These are phyloP conservation scores for Sycophila texana DNA, from an alignment of 2,888 invertebrate species.

Conservation along the genomic window DNA sequence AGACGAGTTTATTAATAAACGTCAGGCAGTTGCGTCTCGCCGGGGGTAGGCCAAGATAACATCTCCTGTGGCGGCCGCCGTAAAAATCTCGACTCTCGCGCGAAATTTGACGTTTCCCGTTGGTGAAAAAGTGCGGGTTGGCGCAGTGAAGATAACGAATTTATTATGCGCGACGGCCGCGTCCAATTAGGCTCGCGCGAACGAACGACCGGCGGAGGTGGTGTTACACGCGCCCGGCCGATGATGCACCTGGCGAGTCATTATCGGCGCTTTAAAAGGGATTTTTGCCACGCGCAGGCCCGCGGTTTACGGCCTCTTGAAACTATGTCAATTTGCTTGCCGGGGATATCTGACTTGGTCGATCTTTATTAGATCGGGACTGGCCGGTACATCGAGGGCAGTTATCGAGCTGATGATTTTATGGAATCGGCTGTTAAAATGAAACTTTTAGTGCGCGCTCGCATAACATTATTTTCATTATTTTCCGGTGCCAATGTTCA, in stretches of 20 bases:
- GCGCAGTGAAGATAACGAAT: constrained; percentile 39
- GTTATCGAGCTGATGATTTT: too few species aligned
- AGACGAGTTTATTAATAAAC: constrained; percentile 56
- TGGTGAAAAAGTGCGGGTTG: background rate
- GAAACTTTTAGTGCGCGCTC: too few species aligned
- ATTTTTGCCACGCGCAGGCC: too few species aligned
- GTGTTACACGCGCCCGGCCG: background rate
- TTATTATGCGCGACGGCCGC: constrained; percentile 33
- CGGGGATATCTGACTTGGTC: too few species aligned
- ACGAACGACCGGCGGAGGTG: background rate
- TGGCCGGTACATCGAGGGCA: too few species aligned
- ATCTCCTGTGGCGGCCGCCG: constrained; percentile 19
- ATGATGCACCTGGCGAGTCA: background rate
- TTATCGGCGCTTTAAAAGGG: too few species aligned
- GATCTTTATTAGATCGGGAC: too few species aligned
- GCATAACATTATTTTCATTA: too few species aligned
- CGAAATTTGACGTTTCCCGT: constrained; percentile 25
- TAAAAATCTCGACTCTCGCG: constrained; percentile 25
- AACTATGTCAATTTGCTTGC: too few species aligned
- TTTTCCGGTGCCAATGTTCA: too few species aligned
- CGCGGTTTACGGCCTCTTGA: too few species aligned
- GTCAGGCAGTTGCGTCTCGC: constrained; percentile 37
- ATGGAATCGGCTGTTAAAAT: too few species aligned
- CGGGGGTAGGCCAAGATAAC: background rate
- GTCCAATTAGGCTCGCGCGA: constrained; percentile 34